Base-by-base conservation (phyloP, 1,140 invertebrate genomes). In the Cardiocondyla obscurior region DNA sequence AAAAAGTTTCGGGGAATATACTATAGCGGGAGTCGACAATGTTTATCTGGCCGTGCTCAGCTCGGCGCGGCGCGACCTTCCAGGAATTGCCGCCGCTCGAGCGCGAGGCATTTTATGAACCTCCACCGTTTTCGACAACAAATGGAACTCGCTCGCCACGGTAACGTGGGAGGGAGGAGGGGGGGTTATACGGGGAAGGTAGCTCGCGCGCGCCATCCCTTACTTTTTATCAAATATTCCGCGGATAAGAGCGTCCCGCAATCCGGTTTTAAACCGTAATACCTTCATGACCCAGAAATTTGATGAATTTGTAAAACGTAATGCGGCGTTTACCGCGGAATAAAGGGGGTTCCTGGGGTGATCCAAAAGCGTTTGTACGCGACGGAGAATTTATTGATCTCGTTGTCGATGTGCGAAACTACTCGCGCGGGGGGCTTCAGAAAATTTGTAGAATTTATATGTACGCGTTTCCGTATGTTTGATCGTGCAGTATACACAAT, bases 281-380 rank as follows among this genome's bases (percentile, higher is more conserved):
- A 36, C 46, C 30, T 22, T 36, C n/a, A 70, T 70, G 19, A 65
- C 19, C 36, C 36, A 65, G 36, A 44, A 42, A n/a, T 44, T 65
- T 25, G 33, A 65, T 65, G 22, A 70, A 70, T 70, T 53, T 53
- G 28, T 53, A 53, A 36, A 70, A 70, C n/a, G 30, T 70, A 36
- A 70, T 70, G 16, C 16, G 39, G 39, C 22, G 42, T 28, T 14
- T 14, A 67, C 16, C 30, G 30, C 5, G 30, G 10, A 33, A 33
- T 53, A 53, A 39, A 62, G 19, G n/a, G 19, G n/a, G n/a, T n/a
- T 70, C 53, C 53, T 70, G 4, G 16, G 16, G 28, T 70, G 22
- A 33, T 53, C 46, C 19, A 19, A 70, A 70, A 36, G 30, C 19
- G 6, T 53, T 70, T 70, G 53, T 70, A 53, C 33, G 58, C 12